phyloP scores from a whole-genome alignment of 2,888 invertebrate genomes.

The Urechis unicinctus region DNA sequence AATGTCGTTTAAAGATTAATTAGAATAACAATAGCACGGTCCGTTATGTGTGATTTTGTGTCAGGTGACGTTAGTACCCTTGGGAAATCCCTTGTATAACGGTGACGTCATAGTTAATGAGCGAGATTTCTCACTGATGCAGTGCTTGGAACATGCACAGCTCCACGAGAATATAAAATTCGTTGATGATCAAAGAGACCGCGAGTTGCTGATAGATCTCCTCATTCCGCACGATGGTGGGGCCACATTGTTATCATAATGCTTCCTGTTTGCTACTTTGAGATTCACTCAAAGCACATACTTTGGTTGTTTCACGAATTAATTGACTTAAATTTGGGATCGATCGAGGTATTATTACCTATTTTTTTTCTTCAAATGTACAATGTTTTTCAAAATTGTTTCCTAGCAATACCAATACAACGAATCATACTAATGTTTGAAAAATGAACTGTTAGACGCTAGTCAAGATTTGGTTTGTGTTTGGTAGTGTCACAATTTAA shows the following conservation, averaged over 20 bases:
- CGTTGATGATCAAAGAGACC: conserved; percentile 3
- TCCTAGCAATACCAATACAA: no score
- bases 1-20: background rate
- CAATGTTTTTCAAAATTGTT: no score
- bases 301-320: no score
- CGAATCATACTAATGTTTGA: no score
- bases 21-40: background rate
- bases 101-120: conserved; percentile 2
- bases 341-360: no score
- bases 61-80: conserved; percentile 7
- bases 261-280: no score
- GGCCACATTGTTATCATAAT: no score
- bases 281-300: no score
- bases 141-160: conserved; percentile 1
- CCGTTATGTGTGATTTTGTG: background rate
- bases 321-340: no score
- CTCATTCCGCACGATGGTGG: background rate
- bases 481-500: background rate
- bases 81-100: conserved; percentile 4
- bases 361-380: no score
- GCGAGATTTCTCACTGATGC: conserved; percentile 4
- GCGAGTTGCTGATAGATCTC: background rate
- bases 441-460: no score
- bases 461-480: no score
- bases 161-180: conserved; percentile 1